A percentile compares a stretch with the other conserved stretches of the same genome.
Evolutionary conservation across 2,113 vertebrate species (phyloP).

Genomic region (Nerophis lumbriciformis): DNA sequence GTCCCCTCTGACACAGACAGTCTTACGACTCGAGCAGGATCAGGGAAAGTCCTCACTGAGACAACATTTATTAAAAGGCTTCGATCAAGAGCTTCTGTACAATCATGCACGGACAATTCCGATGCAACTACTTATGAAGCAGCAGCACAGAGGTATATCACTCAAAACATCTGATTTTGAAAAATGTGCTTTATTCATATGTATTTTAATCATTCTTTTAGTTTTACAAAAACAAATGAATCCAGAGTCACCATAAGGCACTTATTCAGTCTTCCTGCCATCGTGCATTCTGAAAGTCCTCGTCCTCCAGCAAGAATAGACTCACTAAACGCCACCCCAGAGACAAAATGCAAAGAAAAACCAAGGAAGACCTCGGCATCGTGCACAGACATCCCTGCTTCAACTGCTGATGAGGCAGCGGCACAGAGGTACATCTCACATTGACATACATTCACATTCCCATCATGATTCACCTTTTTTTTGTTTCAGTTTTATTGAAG

Average conservation of each 20-base stretch:
- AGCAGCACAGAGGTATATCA: background rate
- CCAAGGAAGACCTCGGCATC: background rate
- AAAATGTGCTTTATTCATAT: background rate
- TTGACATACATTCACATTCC: too few species aligned
- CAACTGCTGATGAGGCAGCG: background rate
- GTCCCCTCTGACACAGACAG: background rate
- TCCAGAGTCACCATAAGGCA: background rate
- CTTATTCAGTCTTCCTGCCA: slow-evolving; percentile 3
- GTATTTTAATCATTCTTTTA: background rate
- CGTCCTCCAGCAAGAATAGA: background rate
- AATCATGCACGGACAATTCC: background rate
- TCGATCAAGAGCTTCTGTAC: background rate
- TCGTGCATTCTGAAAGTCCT: background rate
- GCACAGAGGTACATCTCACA: background rate
- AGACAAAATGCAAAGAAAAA: background rate
- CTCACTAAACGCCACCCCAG: background rate
- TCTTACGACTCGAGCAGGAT: background rate
- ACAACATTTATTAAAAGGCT: background rate
- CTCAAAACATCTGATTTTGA: background rate
- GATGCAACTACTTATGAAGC: too few species aligned
- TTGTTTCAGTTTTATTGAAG: background rate
- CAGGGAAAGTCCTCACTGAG: background rate
- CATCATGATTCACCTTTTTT: background rate
- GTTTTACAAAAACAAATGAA: background rate
- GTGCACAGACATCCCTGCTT: background rate